Conservation (phyloP, 92 coral and sea anemone genomes). For the Palythoa heliodiscus region DNA sequence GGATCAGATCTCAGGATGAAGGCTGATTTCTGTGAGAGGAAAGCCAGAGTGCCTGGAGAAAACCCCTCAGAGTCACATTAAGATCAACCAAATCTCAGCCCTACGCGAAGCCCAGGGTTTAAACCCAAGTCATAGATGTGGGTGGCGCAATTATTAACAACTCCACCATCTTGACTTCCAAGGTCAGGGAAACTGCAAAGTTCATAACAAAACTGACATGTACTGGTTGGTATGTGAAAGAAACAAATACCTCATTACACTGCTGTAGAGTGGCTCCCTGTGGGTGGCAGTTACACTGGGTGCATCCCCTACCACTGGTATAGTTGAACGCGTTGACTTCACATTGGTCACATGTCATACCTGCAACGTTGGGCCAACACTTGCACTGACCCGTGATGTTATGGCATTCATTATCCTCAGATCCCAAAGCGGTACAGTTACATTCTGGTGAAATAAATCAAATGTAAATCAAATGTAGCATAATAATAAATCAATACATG, state of each 20-base stretch:
- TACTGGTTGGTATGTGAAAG: not conserved
- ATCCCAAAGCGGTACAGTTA: slow-evolving; percentile 74
- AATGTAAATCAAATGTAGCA: not conserved
- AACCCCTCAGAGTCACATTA: no score
- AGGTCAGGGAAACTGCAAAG: no score
- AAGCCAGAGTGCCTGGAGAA: no score
- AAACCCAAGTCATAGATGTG: no score
- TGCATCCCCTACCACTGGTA: slow-evolving; percentile 77
- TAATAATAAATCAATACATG: not conserved
- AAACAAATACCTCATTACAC: slow-evolving; percentile 72
- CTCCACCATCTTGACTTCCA: no score
- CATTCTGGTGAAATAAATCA: slow-evolving; percentile 58
- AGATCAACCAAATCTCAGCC: no score
- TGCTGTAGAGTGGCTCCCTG: slow-evolving; percentile 72
- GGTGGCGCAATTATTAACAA: no score
- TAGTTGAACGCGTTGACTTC: slow-evolving; percentile 73
- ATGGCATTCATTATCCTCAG: slow-evolving; percentile 64
- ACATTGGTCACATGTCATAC: slow-evolving; percentile 78
- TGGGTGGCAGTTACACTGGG: slow-evolving; percentile 68
- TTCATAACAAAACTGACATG: no score
- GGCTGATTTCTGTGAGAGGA: no score
- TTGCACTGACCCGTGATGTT: slow-evolving; percentile 74
- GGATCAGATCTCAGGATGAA: no score
- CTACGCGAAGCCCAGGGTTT: no score
- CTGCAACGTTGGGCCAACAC: slow-evolving; percentile 78